These are phyloP conservation scores for Troides helena DNA, from an alignment of 2,888 invertebrate species.

Conservation along the genomic window DNA sequence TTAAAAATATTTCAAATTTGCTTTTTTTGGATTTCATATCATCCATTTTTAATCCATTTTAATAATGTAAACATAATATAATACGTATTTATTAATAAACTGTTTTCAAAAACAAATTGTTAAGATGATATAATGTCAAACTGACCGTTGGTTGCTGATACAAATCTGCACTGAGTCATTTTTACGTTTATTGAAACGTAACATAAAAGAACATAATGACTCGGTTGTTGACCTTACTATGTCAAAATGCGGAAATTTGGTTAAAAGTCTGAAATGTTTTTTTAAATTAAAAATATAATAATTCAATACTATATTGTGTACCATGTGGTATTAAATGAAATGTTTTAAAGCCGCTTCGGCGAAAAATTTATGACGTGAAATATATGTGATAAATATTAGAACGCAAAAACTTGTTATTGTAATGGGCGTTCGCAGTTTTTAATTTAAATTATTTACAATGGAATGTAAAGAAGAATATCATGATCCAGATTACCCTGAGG, in stretches of 20 bases:
- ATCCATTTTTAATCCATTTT: too few species aligned
- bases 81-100: too few species aligned
- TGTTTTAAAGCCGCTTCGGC: slow-evolving; percentile 32
- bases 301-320: slow-evolving; percentile 20
- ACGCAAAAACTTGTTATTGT: slow-evolving; percentile 32
- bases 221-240: slow-evolving; percentile 71
- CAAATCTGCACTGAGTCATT: slow-evolving; percentile 19
- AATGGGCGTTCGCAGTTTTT: slow-evolving; percentile 53
- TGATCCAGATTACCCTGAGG: slow-evolving; percentile 81
- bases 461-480: slow-evolving; percentile 75
- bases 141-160: slow-evolving; percentile 5
- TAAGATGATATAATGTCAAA: not conserved
- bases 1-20: too few species aligned
- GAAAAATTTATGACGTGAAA: slow-evolving; percentile 35
- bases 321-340: slow-evolving; percentile 34
- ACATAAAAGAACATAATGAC: slow-evolving; percentile 44
- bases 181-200: slow-evolving; percentile 33
- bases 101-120: too few species aligned
- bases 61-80: too few species aligned
- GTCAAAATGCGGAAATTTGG: slow-evolving; percentile 66
- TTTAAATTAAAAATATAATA: slow-evolving; percentile 39
- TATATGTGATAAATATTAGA: slow-evolving; percentile 29
- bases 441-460: slow-evolving; percentile 54
- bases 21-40: too few species aligned
- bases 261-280: slow-evolving; percentile 50